Evolutionary conservation across 2,888 invertebrate genomes (phyloP).

Genomic region (Epirrita christyi): DNA sequence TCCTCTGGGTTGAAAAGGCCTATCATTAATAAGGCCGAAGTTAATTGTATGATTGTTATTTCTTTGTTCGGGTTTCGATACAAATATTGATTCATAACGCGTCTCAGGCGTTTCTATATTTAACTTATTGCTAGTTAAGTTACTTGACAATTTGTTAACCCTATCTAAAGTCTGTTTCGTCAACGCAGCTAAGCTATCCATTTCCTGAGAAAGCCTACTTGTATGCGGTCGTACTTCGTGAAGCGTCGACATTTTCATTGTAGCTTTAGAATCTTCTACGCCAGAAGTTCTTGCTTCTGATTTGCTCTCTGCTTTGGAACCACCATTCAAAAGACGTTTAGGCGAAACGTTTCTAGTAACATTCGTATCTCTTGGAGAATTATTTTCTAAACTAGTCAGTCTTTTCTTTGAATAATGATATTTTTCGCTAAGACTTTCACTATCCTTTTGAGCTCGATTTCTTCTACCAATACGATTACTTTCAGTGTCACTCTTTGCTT

Average conservation of each 20-base stretch:
- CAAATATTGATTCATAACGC: conserved; percentile 68
- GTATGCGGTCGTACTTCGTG: conserved; percentile 77
- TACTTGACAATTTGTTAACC: conserved; percentile 86
- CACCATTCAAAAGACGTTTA: conserved; percentile 67
- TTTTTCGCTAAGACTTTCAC: conserved; percentile 80
- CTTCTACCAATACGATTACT: conserved; percentile 72
- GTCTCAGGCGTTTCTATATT: conserved; percentile 70
- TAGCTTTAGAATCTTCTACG: conserved; percentile 58
- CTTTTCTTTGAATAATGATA: conserved; percentile 83
- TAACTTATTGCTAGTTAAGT: conserved; percentile 80
- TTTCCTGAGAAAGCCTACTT: conserved; percentile 81
- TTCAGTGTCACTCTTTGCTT: conserved; percentile 74
- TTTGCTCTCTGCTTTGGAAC: conserved; percentile 55
- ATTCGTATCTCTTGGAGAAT: conserved; percentile 72
- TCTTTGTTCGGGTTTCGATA: conserved; percentile 65
- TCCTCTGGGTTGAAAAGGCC: conserved; percentile 64
- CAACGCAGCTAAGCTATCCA: conserved; percentile 87
- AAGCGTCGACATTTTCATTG: conserved; percentile 72
- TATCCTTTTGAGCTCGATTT: conserved; percentile 80
- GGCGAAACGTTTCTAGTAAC: conserved; percentile 65
- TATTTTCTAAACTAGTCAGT: conserved; percentile 83
- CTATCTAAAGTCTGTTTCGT: conserved; percentile 88
- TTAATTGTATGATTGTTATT: conserved; percentile 67
- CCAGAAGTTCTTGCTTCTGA: conserved; percentile 56
- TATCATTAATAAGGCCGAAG: conserved; percentile 66